Evolutionary conservation across 1,140 invertebrate genomes (phyloP).

Genomic region (Rhagoletis zephyria): DNA sequence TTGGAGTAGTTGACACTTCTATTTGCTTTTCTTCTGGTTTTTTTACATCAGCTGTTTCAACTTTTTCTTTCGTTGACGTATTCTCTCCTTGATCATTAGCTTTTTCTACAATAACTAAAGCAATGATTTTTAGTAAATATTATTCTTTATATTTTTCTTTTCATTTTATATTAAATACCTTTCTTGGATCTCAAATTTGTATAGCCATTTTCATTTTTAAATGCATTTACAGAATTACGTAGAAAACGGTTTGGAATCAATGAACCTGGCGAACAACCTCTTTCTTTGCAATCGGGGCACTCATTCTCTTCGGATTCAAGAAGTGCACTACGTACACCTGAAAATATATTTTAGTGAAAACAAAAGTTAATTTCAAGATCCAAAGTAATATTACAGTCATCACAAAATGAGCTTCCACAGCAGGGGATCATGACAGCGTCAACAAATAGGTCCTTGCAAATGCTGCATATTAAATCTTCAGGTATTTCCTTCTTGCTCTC

Average conservation of each 20-base stretch:
- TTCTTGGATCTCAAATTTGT: constrained; percentile 60
- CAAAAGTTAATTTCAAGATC: constrained; percentile 7
- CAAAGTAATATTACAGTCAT: constrained; percentile 87
- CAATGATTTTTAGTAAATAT: not conserved
- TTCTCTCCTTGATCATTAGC: not conserved
- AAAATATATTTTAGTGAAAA: constrained; percentile 57
- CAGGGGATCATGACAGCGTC: constrained; percentile 98
- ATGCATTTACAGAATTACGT: constrained; percentile 88
- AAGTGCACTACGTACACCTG: constrained; percentile 89
- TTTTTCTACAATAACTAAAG: constrained; percentile 21
- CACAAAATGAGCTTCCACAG: constrained; percentile 97
- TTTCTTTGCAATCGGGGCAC: constrained; percentile 94
- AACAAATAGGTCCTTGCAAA: constrained; percentile 93
- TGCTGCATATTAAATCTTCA: constrained; percentile 89
- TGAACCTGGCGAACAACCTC: constrained; percentile 91
- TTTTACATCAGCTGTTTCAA: not conserved
- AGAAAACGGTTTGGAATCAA: constrained; percentile 94
- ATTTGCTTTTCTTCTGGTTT: not conserved
- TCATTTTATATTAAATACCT: constrained; percentile 32
- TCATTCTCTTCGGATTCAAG: constrained; percentile 94
- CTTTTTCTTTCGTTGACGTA: constrained; percentile 61
- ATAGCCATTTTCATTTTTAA: constrained; percentile 92
- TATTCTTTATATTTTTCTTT: not conserved
- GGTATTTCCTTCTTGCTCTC: constrained; percentile 85
- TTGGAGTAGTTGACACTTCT: not conserved